These are phyloP conservation scores for Naja naja DNA, from an alignment of 2,113 vertebrate genomes.

Conservation along the genomic window DNA sequence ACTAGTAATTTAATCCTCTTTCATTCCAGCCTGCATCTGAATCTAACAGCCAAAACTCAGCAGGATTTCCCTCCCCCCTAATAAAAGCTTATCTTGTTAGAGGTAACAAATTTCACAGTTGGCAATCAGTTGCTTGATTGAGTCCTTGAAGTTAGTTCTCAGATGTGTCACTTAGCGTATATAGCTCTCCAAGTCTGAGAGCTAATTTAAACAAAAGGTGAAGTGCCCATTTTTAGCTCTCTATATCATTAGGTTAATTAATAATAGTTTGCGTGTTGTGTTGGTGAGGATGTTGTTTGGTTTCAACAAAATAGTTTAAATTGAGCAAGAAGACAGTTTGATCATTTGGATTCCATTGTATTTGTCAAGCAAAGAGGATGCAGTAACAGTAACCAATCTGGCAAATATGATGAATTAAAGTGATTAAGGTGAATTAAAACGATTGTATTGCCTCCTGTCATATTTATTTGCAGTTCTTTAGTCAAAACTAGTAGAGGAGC, in stretches of 20 bases:
- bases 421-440: neutral
- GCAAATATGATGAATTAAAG: neutral
- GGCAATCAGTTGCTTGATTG: neutral
- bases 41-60: neutral
- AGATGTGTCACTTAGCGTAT: neutral
- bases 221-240: neutral
- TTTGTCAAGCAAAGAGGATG: neutral
- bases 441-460: neutral
- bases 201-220: neutral
- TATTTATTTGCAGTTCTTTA: neutral
- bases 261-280: neutral
- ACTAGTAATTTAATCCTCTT: neutral
- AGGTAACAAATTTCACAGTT: neutral
- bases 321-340: neutral
- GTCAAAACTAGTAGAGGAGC: neutral
- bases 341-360: neutral
- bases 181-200: neutral
- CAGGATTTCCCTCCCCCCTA: neutral
- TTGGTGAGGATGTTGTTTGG: neutral
- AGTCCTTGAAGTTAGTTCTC: neutral
- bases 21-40: neutral
- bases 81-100: neutral
- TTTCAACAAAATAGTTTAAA: neutral
- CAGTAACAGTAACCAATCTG: neutral
- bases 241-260: neutral